Conservation (phyloP, 2,888 invertebrate species). For the Lasiommata megera region DNA sequence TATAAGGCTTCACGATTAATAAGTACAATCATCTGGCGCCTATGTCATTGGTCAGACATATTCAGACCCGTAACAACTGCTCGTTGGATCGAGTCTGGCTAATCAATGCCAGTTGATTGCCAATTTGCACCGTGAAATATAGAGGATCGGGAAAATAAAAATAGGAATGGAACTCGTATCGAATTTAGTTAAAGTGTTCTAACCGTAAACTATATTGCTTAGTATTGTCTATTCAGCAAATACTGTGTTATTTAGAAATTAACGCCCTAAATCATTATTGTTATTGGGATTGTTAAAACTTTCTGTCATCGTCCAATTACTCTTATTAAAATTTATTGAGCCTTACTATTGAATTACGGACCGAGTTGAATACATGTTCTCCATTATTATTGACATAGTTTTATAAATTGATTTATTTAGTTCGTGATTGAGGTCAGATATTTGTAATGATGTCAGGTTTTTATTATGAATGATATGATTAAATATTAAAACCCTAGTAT, state of each 20-base stretch:
- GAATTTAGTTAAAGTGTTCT: not conserved
- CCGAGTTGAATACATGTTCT: constrained; percentile 46
- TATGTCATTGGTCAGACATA: constrained; percentile 14
- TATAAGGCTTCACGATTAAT: constrained; percentile 59
- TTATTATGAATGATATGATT: not conserved
- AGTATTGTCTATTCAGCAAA: not conserved
- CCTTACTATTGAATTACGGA: constrained; percentile 58
- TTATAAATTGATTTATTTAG: constrained; percentile 63
- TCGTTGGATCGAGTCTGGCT: constrained; percentile 40
- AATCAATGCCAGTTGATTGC: constrained; percentile 66
- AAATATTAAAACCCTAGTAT: not conserved
- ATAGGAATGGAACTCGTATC: not conserved
- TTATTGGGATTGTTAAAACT: constrained; percentile 41
- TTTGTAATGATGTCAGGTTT: constrained; percentile 10
- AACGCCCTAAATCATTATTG: constrained; percentile 36
- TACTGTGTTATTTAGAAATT: constrained; percentile 1
- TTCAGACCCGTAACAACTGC: constrained; percentile 15
- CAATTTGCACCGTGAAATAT: constrained; percentile 66
- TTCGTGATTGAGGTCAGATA: constrained; percentile 35
- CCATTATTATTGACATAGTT: constrained; percentile 56
- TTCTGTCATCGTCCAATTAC: constrained; percentile 55
- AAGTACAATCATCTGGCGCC: constrained; percentile 29
- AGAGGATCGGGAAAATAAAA: constrained; percentile 49
- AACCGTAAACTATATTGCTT: constrained; percentile 29
- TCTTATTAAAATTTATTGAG: constrained; percentile 63